phyloP scores from a whole-genome alignment of 2,113 vertebrate species.

The Cyphomyrus discorhynchus region DNA sequence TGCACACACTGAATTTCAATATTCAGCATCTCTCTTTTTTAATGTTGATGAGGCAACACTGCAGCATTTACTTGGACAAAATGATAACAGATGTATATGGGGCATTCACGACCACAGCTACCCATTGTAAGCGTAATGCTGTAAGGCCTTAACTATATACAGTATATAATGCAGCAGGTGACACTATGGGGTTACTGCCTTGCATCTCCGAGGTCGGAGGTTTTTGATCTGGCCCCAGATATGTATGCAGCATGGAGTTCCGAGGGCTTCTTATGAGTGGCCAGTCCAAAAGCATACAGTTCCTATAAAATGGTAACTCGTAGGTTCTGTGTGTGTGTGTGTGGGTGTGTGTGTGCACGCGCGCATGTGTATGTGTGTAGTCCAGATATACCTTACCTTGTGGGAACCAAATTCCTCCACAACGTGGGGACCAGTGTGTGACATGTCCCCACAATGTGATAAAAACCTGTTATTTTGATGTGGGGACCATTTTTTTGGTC shows the following conservation, averaged over 20 bases:
- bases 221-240: background rate
- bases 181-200: background rate
- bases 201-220: background rate
- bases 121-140: background rate
- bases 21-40: background rate
- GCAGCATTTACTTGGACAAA: background rate
- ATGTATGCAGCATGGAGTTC: background rate
- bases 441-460: too few species aligned
- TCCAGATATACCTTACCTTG: too few species aligned
- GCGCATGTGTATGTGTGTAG: background rate
- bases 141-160: background rate
- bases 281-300: background rate
- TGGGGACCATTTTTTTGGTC: too few species aligned
- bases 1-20: background rate
- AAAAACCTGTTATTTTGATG: too few species aligned
- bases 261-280: background rate
- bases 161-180: background rate
- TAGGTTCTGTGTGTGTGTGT: background rate
- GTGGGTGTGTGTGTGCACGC: background rate
- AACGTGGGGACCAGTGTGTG: too few species aligned
- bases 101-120: background rate
- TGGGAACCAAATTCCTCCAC: too few species aligned
- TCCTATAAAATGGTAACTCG: background rate
- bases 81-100: background rate
- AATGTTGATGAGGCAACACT: background rate